Evolutionary conservation across 2,797 vertebrate genomes (phyloP).

Genomic region (Iguana delicatissima): DNA sequence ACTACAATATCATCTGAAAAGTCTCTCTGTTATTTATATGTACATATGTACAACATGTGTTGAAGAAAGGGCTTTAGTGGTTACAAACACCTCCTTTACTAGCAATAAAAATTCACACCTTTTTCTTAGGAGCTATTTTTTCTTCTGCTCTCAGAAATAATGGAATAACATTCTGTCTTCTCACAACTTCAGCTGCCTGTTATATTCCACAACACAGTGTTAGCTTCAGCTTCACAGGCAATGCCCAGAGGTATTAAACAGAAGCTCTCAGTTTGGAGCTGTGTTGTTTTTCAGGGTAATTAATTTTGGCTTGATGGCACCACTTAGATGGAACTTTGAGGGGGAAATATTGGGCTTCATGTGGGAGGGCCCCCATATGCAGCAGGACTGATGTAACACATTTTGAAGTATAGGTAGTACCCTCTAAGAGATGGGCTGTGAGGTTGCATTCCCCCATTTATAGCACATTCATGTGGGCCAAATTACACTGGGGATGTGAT

Average conservation of each 20-base stretch:
- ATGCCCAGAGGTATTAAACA: background rate
- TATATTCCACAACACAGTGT: slow-evolving; percentile 5
- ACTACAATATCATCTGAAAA: background rate
- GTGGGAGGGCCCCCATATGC: background rate
- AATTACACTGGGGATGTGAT: background rate
- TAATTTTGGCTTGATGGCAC: background rate
- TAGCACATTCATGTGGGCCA: background rate
- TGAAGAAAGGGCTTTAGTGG: background rate
- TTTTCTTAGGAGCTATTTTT: slow-evolving; percentile 1
- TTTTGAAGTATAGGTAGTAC: background rate
- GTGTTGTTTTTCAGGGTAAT: background rate
- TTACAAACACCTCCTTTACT: background rate
- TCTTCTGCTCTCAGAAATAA: slow-evolving; percentile 10
- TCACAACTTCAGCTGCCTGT: slow-evolving; percentile 6
- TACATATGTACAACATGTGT: background rate
- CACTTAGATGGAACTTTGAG: background rate
- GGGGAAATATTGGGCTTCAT: background rate
- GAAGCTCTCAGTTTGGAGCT: background rate
- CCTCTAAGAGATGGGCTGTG: background rate
- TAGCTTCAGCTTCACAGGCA: slow-evolving; percentile 3
- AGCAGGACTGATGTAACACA: background rate
- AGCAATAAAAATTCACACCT: background rate
- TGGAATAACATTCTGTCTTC: slow-evolving; percentile 2
- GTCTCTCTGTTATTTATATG: background rate
- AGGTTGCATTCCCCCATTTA: background rate